Base-by-base conservation (phyloP, 2,113 vertebrate genomes). In the Plotosus lineatus region DNA sequence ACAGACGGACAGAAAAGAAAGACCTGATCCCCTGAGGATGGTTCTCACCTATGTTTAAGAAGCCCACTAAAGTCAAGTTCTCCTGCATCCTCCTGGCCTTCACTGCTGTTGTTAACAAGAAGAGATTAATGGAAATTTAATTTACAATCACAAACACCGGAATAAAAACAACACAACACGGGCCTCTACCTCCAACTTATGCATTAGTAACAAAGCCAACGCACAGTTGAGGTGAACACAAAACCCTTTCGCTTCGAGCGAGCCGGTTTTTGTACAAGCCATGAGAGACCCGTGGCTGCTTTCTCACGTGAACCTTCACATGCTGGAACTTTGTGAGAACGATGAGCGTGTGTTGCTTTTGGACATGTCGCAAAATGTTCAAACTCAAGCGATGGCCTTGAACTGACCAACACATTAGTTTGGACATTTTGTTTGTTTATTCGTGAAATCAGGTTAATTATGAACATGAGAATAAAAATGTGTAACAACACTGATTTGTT, bases 1-100 rank as follows among this genome's bases (percentile, higher is more conserved):
- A 86, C 80, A 83, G 38, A 55, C 14, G 14, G 17, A 51, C 75
- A 46, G 56, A 46, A 50, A 28, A 78, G 14, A 44, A 71, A 58
- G n/a, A 83, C 42, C 81, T 68, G 51, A 44, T 86, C 84, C 86
- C 86, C 63, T 87, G 71, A 19, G 81, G 77, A 77, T 89, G 89
- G 89, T 94, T 96, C 97, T 99, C 96, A 99, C 98, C 98, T 97
- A 96, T 97, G 96, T 95, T 99, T 99, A 94, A 99, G 96, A 91
- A 99, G 97, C 93, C 96, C 98, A 97, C 98, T 99, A 98, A 99
- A 99, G 95, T 99, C 98, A 96, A 99, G 97, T 87, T 99, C 98
- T 81, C 98, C 98, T 95, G 97, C 97, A 96, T 99, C 98, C 0
- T 99, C 98, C 96, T 97, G 97, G 92, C 97, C 97, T 92, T 98